These are phyloP conservation scores for Hemicordylus capensis DNA, from an alignment of 2,113 vertebrate species.

Conservation along the genomic window DNA sequence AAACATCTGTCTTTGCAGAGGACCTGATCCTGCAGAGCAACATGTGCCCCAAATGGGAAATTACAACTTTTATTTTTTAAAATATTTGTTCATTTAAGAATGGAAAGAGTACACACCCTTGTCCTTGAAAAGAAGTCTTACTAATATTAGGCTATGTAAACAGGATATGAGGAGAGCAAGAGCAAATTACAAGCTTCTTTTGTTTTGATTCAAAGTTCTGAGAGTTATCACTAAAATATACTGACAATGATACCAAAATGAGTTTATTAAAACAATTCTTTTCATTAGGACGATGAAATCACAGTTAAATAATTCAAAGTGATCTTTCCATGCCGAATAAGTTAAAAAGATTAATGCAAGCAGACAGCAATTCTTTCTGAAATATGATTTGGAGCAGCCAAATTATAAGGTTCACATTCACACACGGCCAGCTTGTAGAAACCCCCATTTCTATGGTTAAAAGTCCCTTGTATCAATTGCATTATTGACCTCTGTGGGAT, in stretches of 20 bases:
- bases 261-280: not conserved
- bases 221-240: not conserved
- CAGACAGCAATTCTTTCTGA: not conserved
- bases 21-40: no score
- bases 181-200: not conserved
- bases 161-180: not conserved
- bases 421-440: not conserved
- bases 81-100: not conserved
- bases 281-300: not conserved
- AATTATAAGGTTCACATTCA: not conserved
- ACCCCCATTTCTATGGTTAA: not conserved
- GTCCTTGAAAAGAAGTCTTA: not conserved
- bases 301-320: not conserved
- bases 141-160: not conserved
- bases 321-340: not conserved
- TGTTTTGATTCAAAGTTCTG: not conserved
- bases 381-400: not conserved
- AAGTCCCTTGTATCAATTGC: conserved; percentile 7
- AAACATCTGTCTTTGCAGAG: no score
- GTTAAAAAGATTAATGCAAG: not conserved
- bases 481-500: conserved; percentile 22
- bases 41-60: no score
- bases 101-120: not conserved
- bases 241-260: not conserved
- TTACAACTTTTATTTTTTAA: no score